phyloP scores from a whole-genome alignment of 2,797 vertebrate species.

The Hephaestus fuliginosus region DNA sequence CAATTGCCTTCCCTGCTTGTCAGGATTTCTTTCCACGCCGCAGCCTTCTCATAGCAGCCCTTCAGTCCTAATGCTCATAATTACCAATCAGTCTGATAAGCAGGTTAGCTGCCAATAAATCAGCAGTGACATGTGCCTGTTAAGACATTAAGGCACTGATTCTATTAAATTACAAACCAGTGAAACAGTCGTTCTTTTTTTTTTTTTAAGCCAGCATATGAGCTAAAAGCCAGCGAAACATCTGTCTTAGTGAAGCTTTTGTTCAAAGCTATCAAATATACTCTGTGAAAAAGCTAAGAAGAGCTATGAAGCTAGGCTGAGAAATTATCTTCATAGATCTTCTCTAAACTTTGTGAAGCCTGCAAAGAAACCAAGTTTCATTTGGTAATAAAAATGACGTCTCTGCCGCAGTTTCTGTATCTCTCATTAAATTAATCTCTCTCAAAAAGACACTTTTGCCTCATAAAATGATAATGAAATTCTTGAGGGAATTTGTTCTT shows the following conservation, averaged over 20 bases:
- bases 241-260: slow-evolving; percentile 1
- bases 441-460: slow-evolving; percentile 45
- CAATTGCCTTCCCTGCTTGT: neutral
- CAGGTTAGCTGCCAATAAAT: slow-evolving; percentile 32
- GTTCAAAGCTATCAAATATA: neutral
- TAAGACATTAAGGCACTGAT: neutral
- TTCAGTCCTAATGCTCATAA: slow-evolving; percentile 12
- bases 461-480: slow-evolving; percentile 58
- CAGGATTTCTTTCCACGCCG: slow-evolving; percentile 1
- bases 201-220: neutral
- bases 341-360: slow-evolving; percentile 37
- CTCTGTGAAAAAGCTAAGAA: slow-evolving; percentile 16
- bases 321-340: slow-evolving; percentile 27
- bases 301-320: slow-evolving; percentile 13
- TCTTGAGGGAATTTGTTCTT: slow-evolving; percentile 33
- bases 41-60: neutral
- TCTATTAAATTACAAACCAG: neutral
- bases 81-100: slow-evolving; percentile 4
- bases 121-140: slow-evolving; percentile 20
- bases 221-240: neutral
- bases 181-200: neutral
- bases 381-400: slow-evolving; percentile 40
- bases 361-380: slow-evolving; percentile 40
- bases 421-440: slow-evolving; percentile 51
- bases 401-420: slow-evolving; percentile 42